Conservation (phyloP, 2,797 vertebrate species). For the Euthynnus affinis region DNA sequence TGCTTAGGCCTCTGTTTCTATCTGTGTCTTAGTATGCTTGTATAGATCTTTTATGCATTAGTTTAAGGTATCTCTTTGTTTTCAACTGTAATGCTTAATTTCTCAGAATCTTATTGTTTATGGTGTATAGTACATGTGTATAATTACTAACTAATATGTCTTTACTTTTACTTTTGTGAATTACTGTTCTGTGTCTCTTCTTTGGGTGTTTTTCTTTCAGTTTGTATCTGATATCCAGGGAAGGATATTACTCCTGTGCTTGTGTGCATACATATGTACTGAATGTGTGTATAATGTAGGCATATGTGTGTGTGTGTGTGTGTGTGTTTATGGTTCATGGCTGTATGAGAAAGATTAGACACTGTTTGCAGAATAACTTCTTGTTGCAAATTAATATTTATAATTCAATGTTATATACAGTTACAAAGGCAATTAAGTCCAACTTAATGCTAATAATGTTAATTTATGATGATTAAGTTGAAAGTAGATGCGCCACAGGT, state of each 20-base stretch:
- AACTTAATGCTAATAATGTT: conserved; percentile 27
- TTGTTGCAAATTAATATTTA: not conserved
- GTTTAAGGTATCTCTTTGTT: conserved; percentile 14
- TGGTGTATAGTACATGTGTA: conserved; percentile 9
- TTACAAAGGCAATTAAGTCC: conserved; percentile 9
- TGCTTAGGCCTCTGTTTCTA: conserved; percentile 26
- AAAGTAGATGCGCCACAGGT: conserved; percentile 47
- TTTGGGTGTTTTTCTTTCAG: conserved; percentile 38
- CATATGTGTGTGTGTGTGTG: conserved; percentile 15
- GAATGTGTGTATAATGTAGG: conserved; percentile 14
- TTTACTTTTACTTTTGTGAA: conserved; percentile 39
- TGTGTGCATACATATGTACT: conserved; percentile 24
- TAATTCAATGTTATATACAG: not conserved
- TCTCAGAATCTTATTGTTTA: not conserved
- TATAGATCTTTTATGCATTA: conserved; percentile 23
- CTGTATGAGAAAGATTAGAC: conserved; percentile 2
- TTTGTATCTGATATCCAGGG: conserved; percentile 75
- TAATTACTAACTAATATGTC: conserved; percentile 34
- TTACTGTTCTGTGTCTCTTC: conserved; percentile 29
- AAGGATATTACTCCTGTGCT: conserved; percentile 76
- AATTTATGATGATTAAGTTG: conserved; percentile 33
- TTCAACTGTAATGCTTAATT: conserved; percentile 10
- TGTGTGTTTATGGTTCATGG: not conserved
- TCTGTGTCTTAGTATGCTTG: conserved; percentile 16
- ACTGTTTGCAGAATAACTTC: conserved; percentile 7